A percentile compares a stretch with the other conserved stretches of the same genome.
Conservation (phyloP, 2,797 vertebrate genomes). For the Chelon labrosus region DNA sequence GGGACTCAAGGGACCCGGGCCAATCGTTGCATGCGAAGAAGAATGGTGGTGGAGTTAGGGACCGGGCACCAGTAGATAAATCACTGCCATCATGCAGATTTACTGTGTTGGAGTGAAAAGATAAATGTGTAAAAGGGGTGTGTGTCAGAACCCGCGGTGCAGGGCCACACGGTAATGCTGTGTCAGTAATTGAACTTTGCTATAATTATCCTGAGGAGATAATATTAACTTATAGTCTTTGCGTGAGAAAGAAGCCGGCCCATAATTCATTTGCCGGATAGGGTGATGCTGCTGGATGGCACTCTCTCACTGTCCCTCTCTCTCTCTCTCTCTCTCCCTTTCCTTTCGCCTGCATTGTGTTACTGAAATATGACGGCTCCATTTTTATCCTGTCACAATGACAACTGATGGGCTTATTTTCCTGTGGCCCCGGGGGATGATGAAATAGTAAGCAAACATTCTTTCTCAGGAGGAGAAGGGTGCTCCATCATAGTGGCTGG, state of each 20-base stretch:
- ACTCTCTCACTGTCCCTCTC: constrained; percentile 69
- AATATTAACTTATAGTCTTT: constrained; percentile 97
- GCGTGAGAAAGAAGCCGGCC: constrained; percentile 88
- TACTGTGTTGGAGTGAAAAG: constrained; percentile 91
- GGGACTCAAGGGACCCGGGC: constrained; percentile 90
- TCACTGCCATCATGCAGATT: constrained; percentile 95
- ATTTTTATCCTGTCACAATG: constrained; percentile 99
- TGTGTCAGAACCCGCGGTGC: constrained; percentile 89
- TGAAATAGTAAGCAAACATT: constrained; percentile 98
- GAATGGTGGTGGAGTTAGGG: constrained; percentile 84
- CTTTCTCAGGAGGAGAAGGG: constrained; percentile 91
- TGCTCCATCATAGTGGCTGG: constrained; percentile 91
- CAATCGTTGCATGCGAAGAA: constrained; percentile 88
- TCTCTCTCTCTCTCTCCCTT: constrained; percentile 34
- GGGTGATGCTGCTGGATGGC: constrained; percentile 81
- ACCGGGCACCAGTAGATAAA: constrained; percentile 90
- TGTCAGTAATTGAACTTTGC: constrained; percentile 98
- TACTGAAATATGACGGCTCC: constrained; percentile 99
- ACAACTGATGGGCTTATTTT: constrained; percentile 99
- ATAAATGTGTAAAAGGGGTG: constrained; percentile 93
- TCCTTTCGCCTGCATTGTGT: constrained; percentile 90
- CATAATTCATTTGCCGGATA: constrained; percentile 93
- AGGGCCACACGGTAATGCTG: constrained; percentile 88
- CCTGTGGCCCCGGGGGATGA: constrained; percentile 95
- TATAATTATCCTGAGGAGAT: constrained; percentile 99